Percentiles rank a stretch among this genome's conserved stretches.
phyloP scores from a whole-genome alignment of 2,888 invertebrate species.

The Taphrorychus bicolor region DNA sequence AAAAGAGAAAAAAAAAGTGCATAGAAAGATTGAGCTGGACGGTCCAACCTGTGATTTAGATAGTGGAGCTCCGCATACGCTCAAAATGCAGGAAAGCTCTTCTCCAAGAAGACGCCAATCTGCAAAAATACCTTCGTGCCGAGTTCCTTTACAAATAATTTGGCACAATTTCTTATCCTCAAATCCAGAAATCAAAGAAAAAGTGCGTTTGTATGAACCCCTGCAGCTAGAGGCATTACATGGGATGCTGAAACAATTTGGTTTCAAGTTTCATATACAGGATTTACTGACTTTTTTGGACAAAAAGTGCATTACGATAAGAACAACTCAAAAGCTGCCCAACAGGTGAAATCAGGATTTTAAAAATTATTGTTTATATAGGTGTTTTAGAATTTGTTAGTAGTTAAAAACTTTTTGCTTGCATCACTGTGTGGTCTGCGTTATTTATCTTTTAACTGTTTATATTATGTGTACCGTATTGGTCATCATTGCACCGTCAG shows the following conservation, averaged over 20 bases:
- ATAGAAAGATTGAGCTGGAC: neutral
- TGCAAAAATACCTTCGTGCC: conserved; percentile 61
- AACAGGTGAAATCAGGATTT: neutral
- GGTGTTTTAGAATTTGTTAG: neutral
- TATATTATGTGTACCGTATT: too few relatives aligned
- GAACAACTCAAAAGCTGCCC: neutral
- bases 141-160: conserved; percentile 71
- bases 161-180: conserved; percentile 71
- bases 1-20: conserved; percentile 43
- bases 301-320: conserved; percentile 65
- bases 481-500: too few relatives aligned
- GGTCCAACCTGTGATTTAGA: neutral
- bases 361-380: neutral
- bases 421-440: too few relatives aligned
- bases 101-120: conserved; percentile 50
- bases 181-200: conserved; percentile 64
- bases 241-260: conserved; percentile 65
- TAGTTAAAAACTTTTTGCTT: too few relatives aligned
- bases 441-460: too few relatives aligned
- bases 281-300: conserved; percentile 72
- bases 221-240: conserved; percentile 71
- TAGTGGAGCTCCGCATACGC: neutral
- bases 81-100: neutral
- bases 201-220: conserved; percentile 70
- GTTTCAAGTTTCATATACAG: conserved; percentile 72